Percentiles rank a stretch among this genome's conserved stretches.
These are phyloP conservation scores for Junonia oenone DNA, from an alignment of 2,888 invertebrate species.

Conservation along the genomic window DNA sequence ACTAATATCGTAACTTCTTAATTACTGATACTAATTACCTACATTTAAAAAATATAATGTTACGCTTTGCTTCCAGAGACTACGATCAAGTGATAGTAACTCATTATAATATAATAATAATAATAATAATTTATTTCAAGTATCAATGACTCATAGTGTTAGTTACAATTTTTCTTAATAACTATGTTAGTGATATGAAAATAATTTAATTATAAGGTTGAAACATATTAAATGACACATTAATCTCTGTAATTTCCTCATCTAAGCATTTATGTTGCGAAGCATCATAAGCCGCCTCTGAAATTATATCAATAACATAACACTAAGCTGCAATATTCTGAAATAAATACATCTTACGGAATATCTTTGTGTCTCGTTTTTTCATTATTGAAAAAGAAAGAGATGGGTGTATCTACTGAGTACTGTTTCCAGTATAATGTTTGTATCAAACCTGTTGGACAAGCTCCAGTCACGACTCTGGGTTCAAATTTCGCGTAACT, in stretches of 20 bases:
- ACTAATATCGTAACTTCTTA: too few relatives aligned
- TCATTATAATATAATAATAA: too few relatives aligned
- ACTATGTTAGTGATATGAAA: too few relatives aligned
- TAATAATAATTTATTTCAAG: too few relatives aligned
- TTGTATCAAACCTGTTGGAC: slow-evolving; percentile 52
- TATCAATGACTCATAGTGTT: too few relatives aligned
- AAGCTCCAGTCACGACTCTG: slow-evolving; percentile 55
- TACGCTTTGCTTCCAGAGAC: too few relatives aligned
- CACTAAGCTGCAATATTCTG: slow-evolving; percentile 4
- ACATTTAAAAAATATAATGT: too few relatives aligned
- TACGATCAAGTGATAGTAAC: too few relatives aligned
- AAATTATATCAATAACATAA: slow-evolving; percentile 18
- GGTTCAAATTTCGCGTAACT: slow-evolving; percentile 56
- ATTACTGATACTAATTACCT: too few relatives aligned
- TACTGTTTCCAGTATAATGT: slow-evolving; percentile 21
- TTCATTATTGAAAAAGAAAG: slow-evolving; percentile 18
- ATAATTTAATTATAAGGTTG: too few relatives aligned
- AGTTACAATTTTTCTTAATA: too few relatives aligned
- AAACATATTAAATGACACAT: too few relatives aligned
- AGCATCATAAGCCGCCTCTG: slow-evolving; percentile 5
- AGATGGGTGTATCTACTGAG: slow-evolving; percentile 18
- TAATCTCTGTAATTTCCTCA: not conserved
- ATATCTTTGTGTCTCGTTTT: slow-evolving; percentile 15
- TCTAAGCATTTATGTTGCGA: not conserved
- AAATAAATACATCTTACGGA: slow-evolving; percentile 12